phyloP scores from a whole-genome alignment of 2,113 vertebrate species.

The Siniperca knerii region DNA sequence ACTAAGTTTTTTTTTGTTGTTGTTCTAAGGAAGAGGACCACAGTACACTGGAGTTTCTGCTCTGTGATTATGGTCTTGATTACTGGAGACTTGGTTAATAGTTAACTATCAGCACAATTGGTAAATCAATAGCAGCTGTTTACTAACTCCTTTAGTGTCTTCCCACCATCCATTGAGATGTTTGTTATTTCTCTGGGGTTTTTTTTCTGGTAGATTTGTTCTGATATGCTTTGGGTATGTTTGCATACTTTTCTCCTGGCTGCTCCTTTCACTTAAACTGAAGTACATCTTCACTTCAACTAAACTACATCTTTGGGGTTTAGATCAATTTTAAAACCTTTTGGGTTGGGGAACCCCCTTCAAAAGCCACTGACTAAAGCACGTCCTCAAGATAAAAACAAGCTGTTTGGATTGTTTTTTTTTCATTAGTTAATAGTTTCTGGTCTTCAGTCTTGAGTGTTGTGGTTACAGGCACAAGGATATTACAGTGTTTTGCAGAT shows the following conservation, averaged over 20 bases:
- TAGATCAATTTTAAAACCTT: background rate
- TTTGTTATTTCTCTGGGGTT: background rate
- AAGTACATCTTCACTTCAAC: background rate
- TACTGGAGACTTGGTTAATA: constrained; percentile 33
- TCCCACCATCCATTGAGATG: background rate
- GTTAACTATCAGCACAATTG: constrained; percentile 23
- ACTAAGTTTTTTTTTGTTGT: constrained; percentile 6
- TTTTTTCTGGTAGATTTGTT: background rate
- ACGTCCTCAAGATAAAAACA: background rate
- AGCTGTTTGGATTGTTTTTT: background rate
- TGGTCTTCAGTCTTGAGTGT: background rate
- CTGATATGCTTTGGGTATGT: background rate
- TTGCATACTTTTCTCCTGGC: background rate
- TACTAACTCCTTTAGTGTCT: background rate
- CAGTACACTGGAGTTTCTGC: background rate
- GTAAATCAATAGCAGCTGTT: constrained; percentile 42
- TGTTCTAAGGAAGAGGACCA: constrained; percentile 12
- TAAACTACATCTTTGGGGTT: background rate
- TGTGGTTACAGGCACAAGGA: background rate
- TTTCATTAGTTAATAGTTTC: background rate
- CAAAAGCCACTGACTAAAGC: background rate
- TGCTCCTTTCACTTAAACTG: background rate
- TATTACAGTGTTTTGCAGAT: background rate
- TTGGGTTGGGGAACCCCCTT: background rate
- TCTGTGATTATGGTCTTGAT: constrained; percentile 26